Evolutionary conservation across 2,888 invertebrate genomes (phyloP), one percentile per base, ranked within the genome.

Genomic region (Seira sanloemensis): DNA sequence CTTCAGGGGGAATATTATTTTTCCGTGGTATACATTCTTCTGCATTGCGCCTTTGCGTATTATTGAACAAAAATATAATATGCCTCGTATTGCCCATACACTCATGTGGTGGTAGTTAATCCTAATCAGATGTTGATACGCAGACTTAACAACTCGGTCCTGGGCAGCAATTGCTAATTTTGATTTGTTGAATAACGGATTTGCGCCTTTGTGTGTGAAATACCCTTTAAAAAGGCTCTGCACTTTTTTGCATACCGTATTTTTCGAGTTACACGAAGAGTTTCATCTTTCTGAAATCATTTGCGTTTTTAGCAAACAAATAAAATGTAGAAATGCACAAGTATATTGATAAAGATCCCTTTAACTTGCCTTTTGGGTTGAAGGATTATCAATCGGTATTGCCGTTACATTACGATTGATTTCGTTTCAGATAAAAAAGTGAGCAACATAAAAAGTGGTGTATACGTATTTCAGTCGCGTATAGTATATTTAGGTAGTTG

Each of bases 111-210:
- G 7, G 62, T 62, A 62, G 16, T 62, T 62, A 62, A 7, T 69
- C 25, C 26, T 83, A 62, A 82, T 83, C 83, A 72, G 83, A 83
- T 83, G 73, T 72, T 78, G 83, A 78, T 50, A 83, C 78, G 78
- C 77, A 83, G 46, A 66, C 21, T 78, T 54, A 72, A 71, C 26
- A 77, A 77, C 54, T 72, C 50, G 66, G 74, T 68, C 54, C 65
- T 58, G 68, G 77, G 72, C 78, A 78, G 73, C 67, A 46, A 73
- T 68, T 73, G 50, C 65, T 75, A 76, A 76, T 83, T 77, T 83
- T 83, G 77, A 78, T 73, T 78, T 78, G 58, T 78, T 50, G 76
- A 66, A 46, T 83, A 83, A 83, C 83, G 83, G 83, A 46, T 82
- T 62, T 77, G 5, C 62, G 62, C 21, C 62, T 62, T 62, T 62